These are phyloP conservation scores for Rhogogaster chlorosoma DNA, from an alignment of 2,888 invertebrate species.

Conservation along the genomic window DNA sequence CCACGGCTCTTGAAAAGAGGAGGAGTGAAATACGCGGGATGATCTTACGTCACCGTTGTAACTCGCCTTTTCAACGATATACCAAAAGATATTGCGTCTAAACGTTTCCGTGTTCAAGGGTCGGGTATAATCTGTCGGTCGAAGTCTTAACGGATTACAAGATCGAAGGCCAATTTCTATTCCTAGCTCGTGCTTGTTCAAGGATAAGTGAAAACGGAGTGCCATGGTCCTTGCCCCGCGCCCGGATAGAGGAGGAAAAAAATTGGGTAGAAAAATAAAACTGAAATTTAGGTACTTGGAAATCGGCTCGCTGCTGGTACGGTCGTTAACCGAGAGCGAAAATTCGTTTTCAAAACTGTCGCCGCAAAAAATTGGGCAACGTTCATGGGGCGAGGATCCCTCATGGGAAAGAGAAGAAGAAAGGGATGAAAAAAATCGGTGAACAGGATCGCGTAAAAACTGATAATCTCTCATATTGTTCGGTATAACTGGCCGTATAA, in stretches of 20 bases:
- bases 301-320: background rate
- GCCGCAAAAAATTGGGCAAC: constrained; percentile 8
- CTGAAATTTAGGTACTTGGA: background rate
- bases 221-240: constrained; percentile 37
- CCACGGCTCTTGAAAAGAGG: background rate
- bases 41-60: background rate
- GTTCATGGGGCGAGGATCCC: background rate
- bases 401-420: background rate
- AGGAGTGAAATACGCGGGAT: background rate
- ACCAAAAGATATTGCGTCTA: constrained; percentile 27
- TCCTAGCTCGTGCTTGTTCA: constrained; percentile 63
- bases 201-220: constrained; percentile 61
- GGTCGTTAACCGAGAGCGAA: background rate
- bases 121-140: constrained; percentile 35
- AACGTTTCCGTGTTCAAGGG: constrained; percentile 34
- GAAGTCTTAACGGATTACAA: constrained; percentile 51
- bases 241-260: background rate
- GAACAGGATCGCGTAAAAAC: constrained; percentile 58
- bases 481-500: constrained; percentile 15
- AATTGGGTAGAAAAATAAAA: background rate
- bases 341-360: background rate
- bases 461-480: constrained; percentile 60
- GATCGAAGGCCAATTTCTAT: constrained; percentile 75
- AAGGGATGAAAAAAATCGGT: background rate
- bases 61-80: background rate